Evolutionary conservation across 2,888 invertebrate genomes (phyloP).

Genomic region (Eledone cirrhosa): DNA sequence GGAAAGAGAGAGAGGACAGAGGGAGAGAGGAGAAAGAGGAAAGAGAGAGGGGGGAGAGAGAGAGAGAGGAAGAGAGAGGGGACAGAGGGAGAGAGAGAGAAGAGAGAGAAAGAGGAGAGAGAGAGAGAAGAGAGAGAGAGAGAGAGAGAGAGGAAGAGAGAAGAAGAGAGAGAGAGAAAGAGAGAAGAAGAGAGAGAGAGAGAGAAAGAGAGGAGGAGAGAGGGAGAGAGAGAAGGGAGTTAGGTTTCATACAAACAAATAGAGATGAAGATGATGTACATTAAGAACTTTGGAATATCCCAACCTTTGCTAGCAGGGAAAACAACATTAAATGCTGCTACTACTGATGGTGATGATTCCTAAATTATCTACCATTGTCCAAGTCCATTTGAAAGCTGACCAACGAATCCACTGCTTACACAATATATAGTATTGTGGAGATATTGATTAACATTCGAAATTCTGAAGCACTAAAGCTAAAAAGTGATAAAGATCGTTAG

Average conservation of each 20-base stretch:
- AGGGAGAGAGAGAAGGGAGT: background rate
- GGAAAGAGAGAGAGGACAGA: background rate
- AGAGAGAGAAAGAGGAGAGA: background rate
- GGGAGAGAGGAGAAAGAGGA: background rate
- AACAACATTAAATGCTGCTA: too few species aligned
- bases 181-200: background rate
- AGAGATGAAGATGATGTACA: background rate
- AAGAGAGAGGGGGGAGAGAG: background rate
- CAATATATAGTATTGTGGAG: too few species aligned
- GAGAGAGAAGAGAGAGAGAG: background rate
- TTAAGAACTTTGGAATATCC: background rate
- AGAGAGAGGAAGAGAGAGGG: background rate
- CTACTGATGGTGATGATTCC: too few species aligned
- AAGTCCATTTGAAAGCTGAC: too few species aligned
- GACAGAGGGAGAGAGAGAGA: too few species aligned
- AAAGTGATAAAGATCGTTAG: too few species aligned
- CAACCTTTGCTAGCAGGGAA: too few species aligned
- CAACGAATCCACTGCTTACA: too few species aligned
- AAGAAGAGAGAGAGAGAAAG: background rate
- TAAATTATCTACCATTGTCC: too few species aligned
- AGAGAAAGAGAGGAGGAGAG: background rate
- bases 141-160: background rate
- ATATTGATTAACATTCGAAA: too few species aligned
- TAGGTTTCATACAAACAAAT: background rate
- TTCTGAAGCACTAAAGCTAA: too few species aligned